Percentiles rank a stretch among this genome's conserved stretches.
Evolutionary conservation across 92 coral and sea anemone species (phyloP).

Genomic region (Bergia sp.): DNA sequence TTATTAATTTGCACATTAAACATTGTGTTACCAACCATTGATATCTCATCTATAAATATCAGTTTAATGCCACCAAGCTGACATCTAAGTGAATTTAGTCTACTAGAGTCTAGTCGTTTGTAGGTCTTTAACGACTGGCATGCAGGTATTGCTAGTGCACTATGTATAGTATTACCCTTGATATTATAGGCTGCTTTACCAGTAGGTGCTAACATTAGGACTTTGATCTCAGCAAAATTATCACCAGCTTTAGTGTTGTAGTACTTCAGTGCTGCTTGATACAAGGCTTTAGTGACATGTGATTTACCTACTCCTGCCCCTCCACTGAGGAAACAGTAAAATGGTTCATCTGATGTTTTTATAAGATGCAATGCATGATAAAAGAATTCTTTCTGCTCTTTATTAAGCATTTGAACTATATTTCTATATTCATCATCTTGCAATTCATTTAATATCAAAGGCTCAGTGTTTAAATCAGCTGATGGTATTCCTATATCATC

Average conservation of each 20-base stretch:
- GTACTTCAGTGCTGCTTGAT: too few species aligned
- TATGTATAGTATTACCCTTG: neutral
- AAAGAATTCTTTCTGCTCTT: conserved; percentile 60
- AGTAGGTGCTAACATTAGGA: conserved; percentile 12
- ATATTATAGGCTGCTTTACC: neutral
- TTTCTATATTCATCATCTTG: too few species aligned
- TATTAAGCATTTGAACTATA: too few species aligned
- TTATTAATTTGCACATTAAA: neutral
- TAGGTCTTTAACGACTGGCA: neutral
- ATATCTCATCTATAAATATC: neutral
- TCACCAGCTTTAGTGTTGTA: conserved; percentile 23
- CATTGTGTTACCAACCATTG: neutral
- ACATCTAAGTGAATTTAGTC: too few species aligned
- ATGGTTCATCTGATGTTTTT: conserved; percentile 70
- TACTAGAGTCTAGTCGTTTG: neutral
- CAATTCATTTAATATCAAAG: too few species aligned
- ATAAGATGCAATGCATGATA: conserved; percentile 65
- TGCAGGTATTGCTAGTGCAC: neutral
- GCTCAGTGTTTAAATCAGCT: neutral
- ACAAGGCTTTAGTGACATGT: conserved; percentile 62
- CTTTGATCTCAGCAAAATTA: conserved; percentile 31
- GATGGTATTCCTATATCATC: conserved; percentile 29
- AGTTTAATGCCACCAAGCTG: too few species aligned
- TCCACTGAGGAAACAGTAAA: conserved; percentile 67
- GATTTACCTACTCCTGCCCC: conserved; percentile 85